Percentiles rank a stretch among this genome's conserved stretches.
These are phyloP conservation scores for Eupsittula cactorum DNA, from an alignment of 2,113 vertebrate genomes.

Conservation along the genomic window DNA sequence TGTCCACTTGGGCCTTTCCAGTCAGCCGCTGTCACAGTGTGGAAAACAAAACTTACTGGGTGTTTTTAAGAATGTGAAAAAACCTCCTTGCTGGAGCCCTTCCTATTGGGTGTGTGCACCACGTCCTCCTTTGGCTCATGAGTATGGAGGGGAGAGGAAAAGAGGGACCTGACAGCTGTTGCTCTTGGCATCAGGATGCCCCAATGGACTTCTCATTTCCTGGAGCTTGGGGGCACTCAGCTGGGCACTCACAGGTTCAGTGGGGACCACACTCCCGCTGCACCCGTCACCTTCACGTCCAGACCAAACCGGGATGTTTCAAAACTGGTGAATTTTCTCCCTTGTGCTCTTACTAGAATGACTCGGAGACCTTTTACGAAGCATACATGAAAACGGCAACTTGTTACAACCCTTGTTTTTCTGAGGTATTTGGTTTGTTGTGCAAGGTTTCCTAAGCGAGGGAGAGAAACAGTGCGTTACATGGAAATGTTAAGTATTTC, in stretches of 20 bases:
- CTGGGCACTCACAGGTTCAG: accelerated
- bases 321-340: not conserved
- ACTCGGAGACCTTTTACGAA: not conserved
- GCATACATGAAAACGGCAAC: not conserved
- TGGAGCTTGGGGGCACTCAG: not conserved
- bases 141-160: not conserved
- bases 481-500: not conserved
- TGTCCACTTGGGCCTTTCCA: not conserved
- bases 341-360: not conserved
- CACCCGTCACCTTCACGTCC: accelerated
- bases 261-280: not conserved
- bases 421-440: not conserved
- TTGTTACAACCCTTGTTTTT: not conserved
- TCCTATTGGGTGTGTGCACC: not conserved
- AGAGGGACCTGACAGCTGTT: not conserved
- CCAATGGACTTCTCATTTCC: not conserved
- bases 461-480: not conserved
- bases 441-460: not conserved
- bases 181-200: not conserved
- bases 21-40: not conserved
- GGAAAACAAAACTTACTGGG: not conserved
- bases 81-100: not conserved
- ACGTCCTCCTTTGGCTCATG: not conserved
- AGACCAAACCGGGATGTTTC: not conserved
- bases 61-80: not conserved